These are phyloP conservation scores for Hylaea fasciaria DNA, from an alignment of 2,888 invertebrate genomes.

Conservation along the genomic window DNA sequence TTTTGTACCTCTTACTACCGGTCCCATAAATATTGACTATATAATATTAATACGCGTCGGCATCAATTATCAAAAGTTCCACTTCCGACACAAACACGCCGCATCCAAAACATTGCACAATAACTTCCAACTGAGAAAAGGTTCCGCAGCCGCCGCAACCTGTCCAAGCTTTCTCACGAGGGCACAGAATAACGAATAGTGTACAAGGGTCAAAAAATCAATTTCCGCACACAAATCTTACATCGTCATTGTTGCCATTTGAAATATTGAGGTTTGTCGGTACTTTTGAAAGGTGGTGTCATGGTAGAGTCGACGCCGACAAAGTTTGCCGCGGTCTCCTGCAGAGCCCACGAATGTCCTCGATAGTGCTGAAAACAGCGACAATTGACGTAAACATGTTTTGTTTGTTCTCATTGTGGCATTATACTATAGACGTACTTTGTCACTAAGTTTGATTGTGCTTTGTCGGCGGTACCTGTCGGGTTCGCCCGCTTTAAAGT, in stretches of 20 bases:
- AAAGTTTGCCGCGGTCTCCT: slow-evolving; percentile 67
- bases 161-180: slow-evolving; percentile 81
- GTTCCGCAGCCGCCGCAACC: slow-evolving; percentile 68
- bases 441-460: slow-evolving; percentile 67
- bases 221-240: slow-evolving; percentile 84
- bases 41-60: neutral
- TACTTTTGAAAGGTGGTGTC: slow-evolving; percentile 51
- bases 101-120: slow-evolving; percentile 57
- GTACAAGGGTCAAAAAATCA: slow-evolving; percentile 71
- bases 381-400: slow-evolving; percentile 78
- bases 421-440: slow-evolving; percentile 56
- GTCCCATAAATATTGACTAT: neutral
- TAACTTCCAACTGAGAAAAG: slow-evolving; percentile 62
- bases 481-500: slow-evolving; percentile 36
- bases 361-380: slow-evolving; percentile 77
- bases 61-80: slow-evolving; percentile 40
- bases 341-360: slow-evolving; percentile 64
- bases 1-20: too few species aligned
- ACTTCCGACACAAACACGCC: slow-evolving; percentile 52
- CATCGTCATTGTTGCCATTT: slow-evolving; percentile 79
- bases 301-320: slow-evolving; percentile 55
- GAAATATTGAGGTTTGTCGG: slow-evolving; percentile 75
- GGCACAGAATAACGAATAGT: too few species aligned
- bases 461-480: slow-evolving; percentile 61
- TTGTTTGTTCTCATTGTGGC: slow-evolving; percentile 72